phyloP scores from a whole-genome alignment of 2,113 vertebrate genomes.

The Mustelus asterias region DNA sequence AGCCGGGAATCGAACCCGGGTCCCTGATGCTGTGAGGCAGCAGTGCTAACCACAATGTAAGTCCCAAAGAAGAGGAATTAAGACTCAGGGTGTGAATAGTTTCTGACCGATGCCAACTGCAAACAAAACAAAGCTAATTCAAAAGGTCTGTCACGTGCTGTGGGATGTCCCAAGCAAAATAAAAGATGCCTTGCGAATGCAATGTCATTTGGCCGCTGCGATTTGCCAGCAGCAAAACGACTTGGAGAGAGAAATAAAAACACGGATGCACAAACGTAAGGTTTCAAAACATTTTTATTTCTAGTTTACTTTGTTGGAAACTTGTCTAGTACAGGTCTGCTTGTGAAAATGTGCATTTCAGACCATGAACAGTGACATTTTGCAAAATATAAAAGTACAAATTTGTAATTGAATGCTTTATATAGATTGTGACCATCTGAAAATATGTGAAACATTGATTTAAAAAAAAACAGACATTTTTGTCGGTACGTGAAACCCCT shows the following conservation, averaged over 20 bases:
- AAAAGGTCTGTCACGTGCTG: not conserved
- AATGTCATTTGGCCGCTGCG: not conserved
- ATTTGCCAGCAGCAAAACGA: not conserved
- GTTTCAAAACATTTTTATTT: constrained; percentile 57
- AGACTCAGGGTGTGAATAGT: too few relatives aligned
- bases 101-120: not conserved
- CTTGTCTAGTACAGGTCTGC: constrained; percentile 66
- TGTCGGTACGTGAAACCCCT: constrained; percentile 54
- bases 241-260: not conserved
- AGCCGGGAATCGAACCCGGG: too few relatives aligned
- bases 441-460: constrained; percentile 50
- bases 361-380: constrained; percentile 61
- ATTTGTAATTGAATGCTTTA: constrained; percentile 49
- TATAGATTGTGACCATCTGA: constrained; percentile 52
- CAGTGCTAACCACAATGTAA: too few relatives aligned
- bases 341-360: constrained; percentile 72
- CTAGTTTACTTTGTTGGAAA: constrained; percentile 63
- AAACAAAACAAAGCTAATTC: not conserved
- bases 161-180: not conserved
- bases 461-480: constrained; percentile 52
- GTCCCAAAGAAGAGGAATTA: not conserved
- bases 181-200: not conserved
- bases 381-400: constrained; percentile 55
- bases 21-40: too few relatives aligned
- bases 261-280: not conserved